Base-by-base conservation (phyloP, 2,888 invertebrate genomes). In the Xestia c-nigrum region DNA sequence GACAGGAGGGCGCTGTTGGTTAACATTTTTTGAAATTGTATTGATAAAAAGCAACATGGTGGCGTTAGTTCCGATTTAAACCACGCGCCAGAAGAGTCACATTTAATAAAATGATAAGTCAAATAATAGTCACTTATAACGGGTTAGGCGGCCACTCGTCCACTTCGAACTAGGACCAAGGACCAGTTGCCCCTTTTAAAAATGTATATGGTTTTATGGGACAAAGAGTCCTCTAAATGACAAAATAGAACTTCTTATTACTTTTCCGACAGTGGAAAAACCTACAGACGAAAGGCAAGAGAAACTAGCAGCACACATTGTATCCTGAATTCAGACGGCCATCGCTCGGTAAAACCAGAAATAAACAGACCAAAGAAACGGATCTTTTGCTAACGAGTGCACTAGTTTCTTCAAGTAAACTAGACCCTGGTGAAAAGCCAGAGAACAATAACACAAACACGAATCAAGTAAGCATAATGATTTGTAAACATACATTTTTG, bases 391-490 rank as follows among this genome's bases (percentile, higher is more conserved):
- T 73, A 82, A 82, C 78, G 67, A 83, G 79, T 64, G 47, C 71
- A 78, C 63, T 67, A 68, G 79, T 74, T 82, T 65, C 74, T 64
- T 68, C 65, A 83, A 76, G 80, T 72, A 72, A 72, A 75, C 43
- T 47, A 71, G 64, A 71, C 9, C 24, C 80, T 82, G 80, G 84
- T 84, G 61, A 12, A 52, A 61, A 55, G 82, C 84, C 72, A 83
- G 55, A 73, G 10, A 71, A 80, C 59, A 65, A 69, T 71, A 72
- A 71, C 72, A 80, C 64, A 47, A 55, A 63, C 47, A 67, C 63
- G 68, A 52, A 55, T 67, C 76, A 63, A 74, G 73, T 68, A 74
- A 80, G 76, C 76, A 76, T 68, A 73, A 83, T 64, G 24, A 75
- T 66, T 75, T 79, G 72, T 76, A 57, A 78, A 83, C 14, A 24